phyloP scores from a whole-genome alignment of 2,113 vertebrate genomes.

The Phalacrocorax carbo region DNA sequence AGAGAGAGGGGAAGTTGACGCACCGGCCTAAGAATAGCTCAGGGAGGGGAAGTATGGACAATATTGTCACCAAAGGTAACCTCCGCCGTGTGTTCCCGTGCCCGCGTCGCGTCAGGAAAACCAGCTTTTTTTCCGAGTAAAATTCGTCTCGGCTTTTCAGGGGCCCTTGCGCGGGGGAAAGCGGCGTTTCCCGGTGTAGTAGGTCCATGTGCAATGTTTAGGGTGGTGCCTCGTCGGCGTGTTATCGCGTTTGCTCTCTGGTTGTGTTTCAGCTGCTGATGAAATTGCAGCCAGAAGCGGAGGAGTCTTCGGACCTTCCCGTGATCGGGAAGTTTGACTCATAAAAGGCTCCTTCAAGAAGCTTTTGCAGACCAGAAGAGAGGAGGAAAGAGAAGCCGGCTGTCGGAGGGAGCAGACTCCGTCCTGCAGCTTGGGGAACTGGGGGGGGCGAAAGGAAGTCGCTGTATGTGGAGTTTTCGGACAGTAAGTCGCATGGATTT shows the following conservation, averaged over 20 bases:
- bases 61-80: background rate
- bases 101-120: no score
- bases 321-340: background rate
- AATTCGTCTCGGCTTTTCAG: fast-evolving
- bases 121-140: background rate
- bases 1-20: constrained; percentile 29
- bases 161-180: no score
- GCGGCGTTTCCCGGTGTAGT: background rate
- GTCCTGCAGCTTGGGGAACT: constrained; percentile 1
- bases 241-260: constrained; percentile 32
- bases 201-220: background rate
- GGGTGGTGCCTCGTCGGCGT: background rate
- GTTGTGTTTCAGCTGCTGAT: constrained; percentile 39
- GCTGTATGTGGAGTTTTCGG: constrained; percentile 68
- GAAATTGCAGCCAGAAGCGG: constrained; percentile 15
- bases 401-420: constrained; percentile 4
- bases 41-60: background rate
- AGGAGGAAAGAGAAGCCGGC: background rate
- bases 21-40: constrained; percentile 58
- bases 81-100: background rate
- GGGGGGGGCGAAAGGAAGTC: background rate
- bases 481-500: constrained; percentile 66
- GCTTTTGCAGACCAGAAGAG: background rate
- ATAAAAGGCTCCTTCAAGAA: background rate
- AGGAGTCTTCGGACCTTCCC: constrained; percentile 24